Base-by-base conservation (phyloP, 2,113 vertebrate species). In the Oenanthe melanoleuca region DNA sequence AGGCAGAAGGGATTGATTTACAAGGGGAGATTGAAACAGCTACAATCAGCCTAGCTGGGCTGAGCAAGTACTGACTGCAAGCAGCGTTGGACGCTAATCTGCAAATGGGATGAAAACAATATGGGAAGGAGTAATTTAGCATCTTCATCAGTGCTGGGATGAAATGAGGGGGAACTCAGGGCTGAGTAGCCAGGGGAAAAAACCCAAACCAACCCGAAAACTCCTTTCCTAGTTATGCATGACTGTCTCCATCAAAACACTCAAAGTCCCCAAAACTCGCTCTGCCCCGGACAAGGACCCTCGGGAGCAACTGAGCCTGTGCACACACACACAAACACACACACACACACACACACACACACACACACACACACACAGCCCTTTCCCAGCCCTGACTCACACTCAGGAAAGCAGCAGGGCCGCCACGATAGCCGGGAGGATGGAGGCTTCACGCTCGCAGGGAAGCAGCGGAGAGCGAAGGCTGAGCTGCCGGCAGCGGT, bases 1-100 rank as follows among this genome's bases (percentile, higher is more conserved):
- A 82, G 52, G 87, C 60, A 92, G 84, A 73, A 89, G 33, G 67
- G 79, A 96, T 86, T 95, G 93, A 95, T 95, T 97, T 95, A 94
- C 91, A 93, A 93, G 75, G 29, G 34, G 56, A 95, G 82, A 97
- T 88, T 92, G 56, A 88, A 95, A 92, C 77, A 80, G 64, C 93
- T 80, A 40, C 0, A 8, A 94, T 93, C 84, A 77, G 77, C 86
- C 74, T 95, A 71, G 69, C 80, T 88, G 78, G 50, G 66, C 91
- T 92, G 89, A 89, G 61, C 71, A 73, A 92, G 71, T 52, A 86
- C 66, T 80, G 81, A 94, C 85, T 56, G 71, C 56, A 89, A 94
- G 85, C 80, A 79, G 45, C 89, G 78, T 26, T 3, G 24, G 88
- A 95, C 74, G 82, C 75, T 95, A 93, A 95, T 90, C 89, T 89